Evolutionary conservation across 2,888 invertebrate species (phyloP), one percentile per base, ranked within the genome.

Genomic region (Erannis defoliaria): DNA sequence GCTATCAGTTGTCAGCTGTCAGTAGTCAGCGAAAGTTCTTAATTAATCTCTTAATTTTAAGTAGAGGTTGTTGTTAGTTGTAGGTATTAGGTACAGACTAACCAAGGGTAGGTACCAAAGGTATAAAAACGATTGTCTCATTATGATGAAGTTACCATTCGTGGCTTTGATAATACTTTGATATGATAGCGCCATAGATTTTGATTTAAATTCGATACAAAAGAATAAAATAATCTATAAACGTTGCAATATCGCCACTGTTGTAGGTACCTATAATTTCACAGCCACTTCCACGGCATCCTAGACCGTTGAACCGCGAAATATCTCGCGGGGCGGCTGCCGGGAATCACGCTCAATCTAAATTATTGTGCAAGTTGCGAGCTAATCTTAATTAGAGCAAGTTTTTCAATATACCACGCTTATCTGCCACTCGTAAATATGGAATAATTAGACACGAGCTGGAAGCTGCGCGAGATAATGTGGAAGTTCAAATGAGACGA

Each of bases 381-480:
- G 86, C 86, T 90, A 88, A 90, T 83, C 89, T 86, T 84, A 87
- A 88, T 87, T 86, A 88, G 73, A 71, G 79, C 80, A 86, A 90
- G 80, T 90, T 90, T 90, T 90, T 89, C 90, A 89, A 90, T 90
- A 90, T 90, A 90, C 82, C 89, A 89, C 72, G 78, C 82, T 87
- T 88, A 89, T 89, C 89, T 80, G 70, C 66, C 63, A 58, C 55
- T 51, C 62, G 54, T 67, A 67, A 68, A 68, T 67, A 64, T 33
- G 26, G 26, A 46, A 50, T 64, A 71, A 67, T 71, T 67, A 71
- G 65, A 55, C 46, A 55, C 60, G 57, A 58, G 50, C 55, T 64
- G 57, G n/a, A 43, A n/a, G n/a, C 43, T 53, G 37, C 18, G n/a
- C 19, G 29, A 38, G 40, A 49, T 60, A 21, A 60, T 49, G 29